A percentile compares a stretch with the other conserved stretches of the same genome.
Evolutionary conservation across 2,888 invertebrate genomes (phyloP).

Genomic region (Torymus texanus): DNA sequence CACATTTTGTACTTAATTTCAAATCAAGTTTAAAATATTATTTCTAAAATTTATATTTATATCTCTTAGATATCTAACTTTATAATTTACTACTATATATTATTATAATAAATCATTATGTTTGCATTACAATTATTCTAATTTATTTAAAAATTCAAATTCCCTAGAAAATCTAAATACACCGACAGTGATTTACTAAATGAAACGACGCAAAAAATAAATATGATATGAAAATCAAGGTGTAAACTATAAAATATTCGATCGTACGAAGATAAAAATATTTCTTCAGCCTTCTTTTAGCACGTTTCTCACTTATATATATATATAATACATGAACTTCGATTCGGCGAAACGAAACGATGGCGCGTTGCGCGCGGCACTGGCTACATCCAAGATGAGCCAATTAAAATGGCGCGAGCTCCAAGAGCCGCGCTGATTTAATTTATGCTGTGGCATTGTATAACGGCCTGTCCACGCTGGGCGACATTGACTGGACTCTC

Average conservation of each 20-base stretch:
- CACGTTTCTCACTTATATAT: not conserved
- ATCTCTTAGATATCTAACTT: too few relatives aligned
- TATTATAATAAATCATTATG: too few relatives aligned
- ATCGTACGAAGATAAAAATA: conserved; percentile 19
- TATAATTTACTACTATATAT: too few relatives aligned
- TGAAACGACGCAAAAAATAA: too few relatives aligned
- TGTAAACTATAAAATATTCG: conserved; percentile 2
- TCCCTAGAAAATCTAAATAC: too few relatives aligned
- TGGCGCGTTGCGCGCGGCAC: not conserved
- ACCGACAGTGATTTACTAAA: too few relatives aligned
- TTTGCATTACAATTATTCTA: too few relatives aligned
- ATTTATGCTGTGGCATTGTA: conserved; percentile 46
- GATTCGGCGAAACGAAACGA: not conserved
- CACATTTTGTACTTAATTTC: too few relatives aligned
- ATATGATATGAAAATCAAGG: not conserved
- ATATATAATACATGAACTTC: not conserved
- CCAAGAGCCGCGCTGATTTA: conserved; percentile 39
- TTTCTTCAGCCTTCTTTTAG: not conserved
- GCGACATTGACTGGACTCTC: conserved; percentile 35
- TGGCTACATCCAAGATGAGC: conserved; percentile 9
- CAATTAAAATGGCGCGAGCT: conserved; percentile 47
- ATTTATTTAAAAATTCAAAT: too few relatives aligned
- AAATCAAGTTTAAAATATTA: too few relatives aligned
- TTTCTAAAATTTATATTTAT: too few relatives aligned
- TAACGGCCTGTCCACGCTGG: conserved; percentile 6